Evolutionary conservation across 2,113 vertebrate species (phyloP).

Genomic region (Bubo blakistoni): DNA sequence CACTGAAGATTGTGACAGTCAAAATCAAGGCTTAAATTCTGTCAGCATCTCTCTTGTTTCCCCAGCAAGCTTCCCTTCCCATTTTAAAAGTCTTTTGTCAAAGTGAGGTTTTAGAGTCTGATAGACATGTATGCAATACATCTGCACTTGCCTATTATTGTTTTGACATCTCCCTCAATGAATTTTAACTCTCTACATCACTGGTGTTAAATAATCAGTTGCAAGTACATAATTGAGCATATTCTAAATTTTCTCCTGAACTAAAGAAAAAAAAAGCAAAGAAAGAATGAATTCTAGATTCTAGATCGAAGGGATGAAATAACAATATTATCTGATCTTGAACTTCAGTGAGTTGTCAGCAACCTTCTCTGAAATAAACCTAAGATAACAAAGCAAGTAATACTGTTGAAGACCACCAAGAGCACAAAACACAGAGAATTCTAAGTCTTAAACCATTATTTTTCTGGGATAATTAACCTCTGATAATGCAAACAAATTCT

Average conservation of each 20-base stretch:
- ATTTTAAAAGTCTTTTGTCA: not conserved
- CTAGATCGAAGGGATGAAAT: not conserved
- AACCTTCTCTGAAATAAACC: not conserved
- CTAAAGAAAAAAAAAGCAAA: not conserved
- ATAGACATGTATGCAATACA: not conserved
- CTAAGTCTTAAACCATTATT: not conserved
- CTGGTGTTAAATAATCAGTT: not conserved
- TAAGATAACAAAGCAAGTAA: not conserved
- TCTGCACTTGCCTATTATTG: not conserved
- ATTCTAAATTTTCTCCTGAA: not conserved
- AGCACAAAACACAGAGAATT: not conserved
- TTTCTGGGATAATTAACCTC: constrained; percentile 27
- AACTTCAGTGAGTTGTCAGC: not conserved
- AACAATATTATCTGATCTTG: not conserved
- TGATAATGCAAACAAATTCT: constrained; percentile 31
- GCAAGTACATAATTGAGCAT: not conserved
- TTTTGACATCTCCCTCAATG: not conserved
- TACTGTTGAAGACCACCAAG: not conserved
- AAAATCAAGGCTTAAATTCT: not conserved
- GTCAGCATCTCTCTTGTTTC: not conserved
- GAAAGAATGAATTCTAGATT: not conserved
- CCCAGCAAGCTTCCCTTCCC: not conserved
- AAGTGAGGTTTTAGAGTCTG: not conserved
- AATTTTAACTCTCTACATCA: not conserved
- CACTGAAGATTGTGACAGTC: not conserved